Percentiles rank a stretch among this genome's conserved stretches.
Conservation (phyloP, 2,888 invertebrate genomes). For the Cistogaster globosa region DNA sequence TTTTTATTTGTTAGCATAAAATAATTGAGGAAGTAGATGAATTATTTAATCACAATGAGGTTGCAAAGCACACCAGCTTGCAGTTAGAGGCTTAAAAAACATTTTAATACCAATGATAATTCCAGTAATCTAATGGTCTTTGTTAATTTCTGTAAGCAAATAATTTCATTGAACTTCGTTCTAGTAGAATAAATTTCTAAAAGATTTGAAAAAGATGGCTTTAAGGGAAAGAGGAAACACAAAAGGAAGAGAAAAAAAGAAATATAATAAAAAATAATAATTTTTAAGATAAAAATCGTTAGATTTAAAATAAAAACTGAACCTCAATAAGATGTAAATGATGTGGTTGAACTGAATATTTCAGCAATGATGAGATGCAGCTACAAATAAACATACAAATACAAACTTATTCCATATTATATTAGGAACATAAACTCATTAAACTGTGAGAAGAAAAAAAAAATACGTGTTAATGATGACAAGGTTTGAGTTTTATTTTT, state of each 20-base stretch:
- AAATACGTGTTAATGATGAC: conserved; percentile 56
- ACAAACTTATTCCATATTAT: background rate
- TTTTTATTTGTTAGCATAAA: too few species aligned
- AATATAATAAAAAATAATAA: background rate
- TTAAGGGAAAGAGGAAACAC: background rate
- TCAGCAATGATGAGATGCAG: conserved; percentile 33
- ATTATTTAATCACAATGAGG: too few species aligned
- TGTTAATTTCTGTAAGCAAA: background rate
- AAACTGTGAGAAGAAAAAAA: background rate
- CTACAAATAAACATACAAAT: background rate
- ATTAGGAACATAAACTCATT: background rate
- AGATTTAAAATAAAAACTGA: conserved; percentile 41
- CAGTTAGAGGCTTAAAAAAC: too few species aligned
- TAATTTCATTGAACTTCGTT: background rate
- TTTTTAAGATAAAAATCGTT: conserved; percentile 60
- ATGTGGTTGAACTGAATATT: conserved; percentile 41
- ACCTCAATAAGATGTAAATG: conserved; percentile 39
- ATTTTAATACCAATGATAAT: too few species aligned
- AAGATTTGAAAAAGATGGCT: background rate
- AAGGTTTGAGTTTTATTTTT: conserved; percentile 39
- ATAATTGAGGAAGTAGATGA: too few species aligned
- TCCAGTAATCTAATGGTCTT: background rate
- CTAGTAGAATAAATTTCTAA: background rate
- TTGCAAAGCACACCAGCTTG: too few species aligned
- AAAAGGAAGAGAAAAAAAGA: conserved; percentile 8